Evolutionary conservation across 2,797 vertebrate species (phyloP), one percentile per base, ranked within the genome.

Genomic region (Danio kyathit): DNA sequence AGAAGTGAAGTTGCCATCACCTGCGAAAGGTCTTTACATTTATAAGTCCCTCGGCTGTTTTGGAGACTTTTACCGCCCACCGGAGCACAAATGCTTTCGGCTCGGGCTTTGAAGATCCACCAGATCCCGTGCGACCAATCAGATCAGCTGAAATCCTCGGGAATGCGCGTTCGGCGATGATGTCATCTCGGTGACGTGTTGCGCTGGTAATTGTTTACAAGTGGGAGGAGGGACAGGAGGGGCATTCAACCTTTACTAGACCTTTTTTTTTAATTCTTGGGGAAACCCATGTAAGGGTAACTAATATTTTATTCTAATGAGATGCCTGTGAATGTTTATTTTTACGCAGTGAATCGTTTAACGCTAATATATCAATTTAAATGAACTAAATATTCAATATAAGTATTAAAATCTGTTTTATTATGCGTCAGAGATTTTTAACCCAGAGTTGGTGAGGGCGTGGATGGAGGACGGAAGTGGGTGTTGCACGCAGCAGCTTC

Each of bases 1-100:
- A 97, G 93, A 91, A 98, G 94, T 92, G 97, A 96, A 93, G 97
- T 96, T 94, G 97, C 97, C 97, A 99, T 99, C 48, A 95, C 95
- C 93, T 95, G 94, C 90, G 95, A 94, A 94, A 95, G 93, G 93
- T 92, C 93, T 95, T 95, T 92, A 94, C 95, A 96, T 95, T 94
- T 95, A 95, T 94, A 95, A 95, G 94, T 95, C 93, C 92, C 94
- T 93, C 93, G 89, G 93, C 92, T 93, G 74, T 82, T 86, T 82
- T 87, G 69, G 54, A 79, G 72, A 83, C 70, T 79, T 67, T 43
- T 66, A 59, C 83, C 84, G 80, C 87, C 93, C 91, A 90, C 93
- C 92, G 93, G 94, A 90, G 90, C 91, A 87, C 94, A 95, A 94
- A 96, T 95, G 94, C 94, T 91, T 91, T 94, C 94, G 93, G 92